Base-by-base conservation (phyloP, 2,888 invertebrate genomes). In the Nymphalis polychloros region DNA sequence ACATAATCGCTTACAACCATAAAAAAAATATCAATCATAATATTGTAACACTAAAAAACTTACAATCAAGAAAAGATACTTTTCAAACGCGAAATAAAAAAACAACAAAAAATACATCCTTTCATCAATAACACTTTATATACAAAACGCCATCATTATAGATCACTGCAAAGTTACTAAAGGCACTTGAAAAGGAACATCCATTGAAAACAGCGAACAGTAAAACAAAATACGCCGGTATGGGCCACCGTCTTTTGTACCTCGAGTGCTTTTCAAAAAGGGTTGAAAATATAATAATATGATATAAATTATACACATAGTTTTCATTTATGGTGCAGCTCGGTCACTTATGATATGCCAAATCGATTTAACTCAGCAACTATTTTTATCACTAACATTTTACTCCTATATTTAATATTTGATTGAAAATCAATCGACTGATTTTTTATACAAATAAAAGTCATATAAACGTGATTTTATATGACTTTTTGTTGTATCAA, bases 271-370 rank as follows among this genome's bases (percentile, higher is more conserved):
- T 63, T 70, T 67, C 59, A 65, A 76, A 84, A 86, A 87, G 89
- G 87, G 84, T 86, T 84, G 78, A 85, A 86, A 77, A 77, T 78
- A 80, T 88, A 86, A 86, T 87, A 85, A 86, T 81, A 70, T 73
- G 69, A 72, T 63, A 69, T 75, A 81, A 83, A 84, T 84, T 20
- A 60, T 55, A 55, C 31, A 13, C 52, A 55, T 17, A 55, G 27
- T 27, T 17, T 31, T 17, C 17, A 23, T 17, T 8, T 2, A 16
- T 27, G 8, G 4, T 27, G n/a, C 53, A 31, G 53, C 53, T 55
- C 8, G 17, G 23, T 52, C 52, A 52, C 20, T 13, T 41, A 13
- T 41, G 10, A 41, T 41, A 41, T 13, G 41, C 13, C 13, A 41
- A 41, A 13, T 13, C 0, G 8, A 41, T 41, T 41, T 13, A 13